Base-by-base conservation (phyloP, 2,888 invertebrate species). In the Drosophila tanythrix region DNA sequence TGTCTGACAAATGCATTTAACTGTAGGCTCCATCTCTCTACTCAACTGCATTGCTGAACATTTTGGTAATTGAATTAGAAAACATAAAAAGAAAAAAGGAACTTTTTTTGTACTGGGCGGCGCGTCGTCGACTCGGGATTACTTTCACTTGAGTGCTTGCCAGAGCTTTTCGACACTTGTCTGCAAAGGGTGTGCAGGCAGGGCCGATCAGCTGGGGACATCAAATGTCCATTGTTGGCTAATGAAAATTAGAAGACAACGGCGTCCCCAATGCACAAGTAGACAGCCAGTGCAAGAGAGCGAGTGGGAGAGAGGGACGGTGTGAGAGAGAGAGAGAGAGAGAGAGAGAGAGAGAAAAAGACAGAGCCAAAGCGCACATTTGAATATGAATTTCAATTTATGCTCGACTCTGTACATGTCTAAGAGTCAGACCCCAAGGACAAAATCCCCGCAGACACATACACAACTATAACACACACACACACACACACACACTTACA, bases 331-430 rank as follows among this genome's bases (percentile, higher is more conserved):
- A 25, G 25, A 27, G 51, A 40, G 2, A 10, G n/a, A 50, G 29
- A 21, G 29, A 27, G 48, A n/a, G 8, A 3, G 40, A 40, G 38
- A 25, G 48, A 31, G 21, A 21, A 21, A 33, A 46, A 15, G 25
- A 46, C 25, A 25, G 15, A 25, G 46, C 25, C 25, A 46, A 46
- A 35, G 40, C 36, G 40, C 66, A 69, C 74, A 70, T 81, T 73
- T 79, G 84, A 76, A 88, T 88, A 88, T 89, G 90, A 89, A 88
- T 87, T 89, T 89, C 77, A 88, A 87, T 89, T 88, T 82, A 70
- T 75, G 69, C 76, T 74, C 40, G 46, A 69, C 35, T 50, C 35
- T 75, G 86, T 78, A 88, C 88, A 86, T 86, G 89, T 83, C 77
- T 82, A 78, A 82, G 85, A 82, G 85, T 56, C 71, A 68, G 71